Evolutionary conservation across 2,888 invertebrate species (phyloP), one percentile per base, ranked within the genome.

Genomic region (Hyppa rectilinea): DNA sequence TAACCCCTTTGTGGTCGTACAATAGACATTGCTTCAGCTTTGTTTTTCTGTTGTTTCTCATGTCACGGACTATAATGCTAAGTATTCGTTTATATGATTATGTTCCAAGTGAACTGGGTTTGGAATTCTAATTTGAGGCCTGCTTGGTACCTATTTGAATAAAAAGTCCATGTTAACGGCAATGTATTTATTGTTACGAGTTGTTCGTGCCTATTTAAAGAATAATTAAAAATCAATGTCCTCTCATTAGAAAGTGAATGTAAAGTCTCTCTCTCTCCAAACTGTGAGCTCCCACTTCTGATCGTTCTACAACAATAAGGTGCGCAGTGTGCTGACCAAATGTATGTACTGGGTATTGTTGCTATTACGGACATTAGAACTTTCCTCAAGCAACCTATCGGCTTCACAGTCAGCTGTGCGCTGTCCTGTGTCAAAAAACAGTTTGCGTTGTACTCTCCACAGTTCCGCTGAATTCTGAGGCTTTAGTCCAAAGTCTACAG

Each of bases 1-100:
- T 80, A 77, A 77, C 75, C 83, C 82, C 83, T 86, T 84, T 86
- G 86, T 87, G 75, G 71, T 59, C 61, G 64, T 58, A 82, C 82
- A 78, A 84, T 84, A 81, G 72, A 79, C 75, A 73, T 67, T 73
- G 80, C 81, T 76, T 79, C 78, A 71, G 72, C 83, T 81, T 84
- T 84, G 83, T 84, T 83, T 77, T 78, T 78, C 66, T 75, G 80
- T 75, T 75, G 75, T 71, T 69, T 78, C 75, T 82, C 81, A 73
- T 82, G 75, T 73, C 85, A 68, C 76, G 68, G 50, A 36, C 66
- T 66, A 75, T 70, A 69, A 78, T 68, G 52, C 72, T 59, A 56
- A 61, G 56, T 34, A 47, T 29, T 38, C 38, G 23, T 65, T 58
- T 50, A 62, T 62, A 29, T 59, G 43, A 50, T 61, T 49, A 38